Evolutionary conservation across 1,140 invertebrate species (phyloP), one percentile per base, ranked within the genome.

Genomic region (Dendrolimus kikuchii): DNA sequence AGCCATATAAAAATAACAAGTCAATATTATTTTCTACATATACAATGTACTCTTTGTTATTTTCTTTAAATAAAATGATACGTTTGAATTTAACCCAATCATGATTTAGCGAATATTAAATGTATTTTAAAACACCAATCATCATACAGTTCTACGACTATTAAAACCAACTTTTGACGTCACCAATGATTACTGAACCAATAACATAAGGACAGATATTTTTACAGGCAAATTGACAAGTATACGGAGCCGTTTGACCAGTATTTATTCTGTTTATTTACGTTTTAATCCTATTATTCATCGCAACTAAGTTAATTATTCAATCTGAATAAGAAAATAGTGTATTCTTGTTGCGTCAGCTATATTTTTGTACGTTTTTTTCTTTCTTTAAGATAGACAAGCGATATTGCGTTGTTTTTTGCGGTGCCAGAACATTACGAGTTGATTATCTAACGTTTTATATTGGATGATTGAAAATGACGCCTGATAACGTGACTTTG

Each of bases 401-500:
- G 23, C 23, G 23, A 23, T 23, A 23, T 23, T 23, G 23, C 23
- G 23, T 23, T 23, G 23, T 23, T 23, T 23, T 23, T 23, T 23
- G 23, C 23, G 23, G 23, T 23, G 23, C 23, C 23, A 23, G 23
- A 23, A 23, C 40, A 53, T 45, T 40, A 5, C 41, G 44, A 67
- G 68, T 82, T 82, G 81, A 77, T 72, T 82, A 81, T 80, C 60
- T 38, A 53, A 54, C 38, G 59, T 55, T 53, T 51, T 51, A 52
- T 60, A 67, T 74, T 74, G 68, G 55, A 74, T 74, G 68, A 60
- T 69, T 60, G 55, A 69, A 73, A 74, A 86, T 86, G 81, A 79
- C 83, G 71, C 74, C 80, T 56, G 77, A 83, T 68, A 90, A 90
- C 53, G 91, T 95, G 53, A 93, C 90, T 49, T 80, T 96, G 50